A percentile compares a stretch with the other conserved stretches of the same genome.
phyloP scores from a whole-genome alignment of 2,797 vertebrate genomes.

The Falco cherrug region DNA sequence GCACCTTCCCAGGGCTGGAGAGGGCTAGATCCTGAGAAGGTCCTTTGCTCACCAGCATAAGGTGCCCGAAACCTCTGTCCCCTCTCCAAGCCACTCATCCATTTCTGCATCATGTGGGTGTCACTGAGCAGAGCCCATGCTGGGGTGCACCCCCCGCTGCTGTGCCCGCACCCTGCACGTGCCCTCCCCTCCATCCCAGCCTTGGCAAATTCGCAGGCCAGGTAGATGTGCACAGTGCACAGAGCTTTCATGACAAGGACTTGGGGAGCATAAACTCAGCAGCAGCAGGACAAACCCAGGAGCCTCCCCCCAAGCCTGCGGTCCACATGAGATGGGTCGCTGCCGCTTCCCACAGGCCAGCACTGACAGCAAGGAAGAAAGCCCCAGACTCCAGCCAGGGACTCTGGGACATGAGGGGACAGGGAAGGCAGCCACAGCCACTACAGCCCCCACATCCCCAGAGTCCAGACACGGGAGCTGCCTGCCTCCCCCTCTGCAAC shows the following conservation, averaged over 20 bases:
- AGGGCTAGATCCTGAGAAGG: neutral
- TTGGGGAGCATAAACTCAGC: neutral
- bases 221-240: accelerated
- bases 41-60: neutral
- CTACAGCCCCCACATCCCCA: accelerated
- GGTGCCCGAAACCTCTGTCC: neutral
- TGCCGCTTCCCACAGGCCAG: neutral
- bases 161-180: accelerated
- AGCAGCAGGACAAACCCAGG: neutral
- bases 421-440: neutral
- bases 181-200: neutral
- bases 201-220: neutral
- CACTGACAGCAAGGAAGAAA: neutral
- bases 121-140: accelerated
- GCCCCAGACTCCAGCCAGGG: neutral
- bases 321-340: neutral
- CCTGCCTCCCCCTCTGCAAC: neutral
- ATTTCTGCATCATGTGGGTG: neutral
- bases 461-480: neutral
- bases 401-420: accelerated
- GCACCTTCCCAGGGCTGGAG: neutral
- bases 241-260: neutral
- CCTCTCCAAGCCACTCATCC: accelerated
- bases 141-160: accelerated
- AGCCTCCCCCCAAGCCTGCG: accelerated